Evolutionary conservation across 2,888 invertebrate genomes (phyloP).

Genomic region (Chloroclystis v-ata): DNA sequence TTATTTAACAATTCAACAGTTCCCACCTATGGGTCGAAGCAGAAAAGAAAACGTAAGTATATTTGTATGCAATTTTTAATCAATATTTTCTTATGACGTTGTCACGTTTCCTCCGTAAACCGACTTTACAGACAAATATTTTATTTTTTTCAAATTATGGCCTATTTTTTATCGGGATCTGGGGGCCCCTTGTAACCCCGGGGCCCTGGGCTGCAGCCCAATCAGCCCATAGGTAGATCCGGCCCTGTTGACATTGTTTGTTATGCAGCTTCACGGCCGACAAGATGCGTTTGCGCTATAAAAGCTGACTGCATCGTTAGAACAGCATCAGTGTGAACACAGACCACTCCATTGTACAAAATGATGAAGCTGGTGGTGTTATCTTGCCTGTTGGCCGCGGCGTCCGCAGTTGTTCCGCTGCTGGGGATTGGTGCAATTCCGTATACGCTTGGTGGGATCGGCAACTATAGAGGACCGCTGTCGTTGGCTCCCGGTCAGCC

Average conservation of each 20-base stretch:
- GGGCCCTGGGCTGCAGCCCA: too few relatives aligned
- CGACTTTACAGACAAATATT: too few relatives aligned
- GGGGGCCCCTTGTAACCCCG: too few relatives aligned
- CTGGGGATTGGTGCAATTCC: slow-evolving; percentile 30
- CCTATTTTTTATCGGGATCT: too few relatives aligned
- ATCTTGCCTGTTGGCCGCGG: slow-evolving; percentile 79
- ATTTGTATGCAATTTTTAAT: too few relatives aligned
- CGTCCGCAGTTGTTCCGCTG: slow-evolving; percentile 58
- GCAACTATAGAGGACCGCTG: slow-evolving; percentile 31
- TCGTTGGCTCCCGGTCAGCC: slow-evolving; percentile 59
- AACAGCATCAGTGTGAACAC: slow-evolving; percentile 67
- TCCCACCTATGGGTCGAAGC: too few relatives aligned
- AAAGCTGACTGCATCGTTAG: slow-evolving; percentile 38
- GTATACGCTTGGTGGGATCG: slow-evolving; percentile 14
- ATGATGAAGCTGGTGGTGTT: slow-evolving; percentile 80
- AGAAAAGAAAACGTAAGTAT: too few relatives aligned
- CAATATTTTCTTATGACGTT: too few relatives aligned
- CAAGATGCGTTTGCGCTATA: slow-evolving; percentile 41
- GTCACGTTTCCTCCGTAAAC: too few relatives aligned
- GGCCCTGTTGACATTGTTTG: slow-evolving; percentile 15
- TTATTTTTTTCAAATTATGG: too few relatives aligned
- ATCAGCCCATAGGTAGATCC: too few relatives aligned
- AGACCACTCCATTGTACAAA: slow-evolving; percentile 53
- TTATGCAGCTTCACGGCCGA: slow-evolving; percentile 22
- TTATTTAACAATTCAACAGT: not conserved